These are phyloP conservation scores for Sycophila texana DNA, from an alignment of 2,888 invertebrate genomes.

Conservation along the genomic window DNA sequence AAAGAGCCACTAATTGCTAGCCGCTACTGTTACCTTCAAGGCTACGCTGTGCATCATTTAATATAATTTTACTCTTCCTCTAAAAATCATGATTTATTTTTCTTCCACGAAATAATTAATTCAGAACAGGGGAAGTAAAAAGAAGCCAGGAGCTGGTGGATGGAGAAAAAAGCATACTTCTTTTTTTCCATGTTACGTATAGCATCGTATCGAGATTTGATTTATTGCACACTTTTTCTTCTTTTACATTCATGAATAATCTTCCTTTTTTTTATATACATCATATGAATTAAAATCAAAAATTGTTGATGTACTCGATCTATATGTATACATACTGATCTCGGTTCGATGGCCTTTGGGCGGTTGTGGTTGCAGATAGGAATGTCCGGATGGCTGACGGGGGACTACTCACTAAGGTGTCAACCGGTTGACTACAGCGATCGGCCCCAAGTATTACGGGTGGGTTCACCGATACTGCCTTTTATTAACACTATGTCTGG, in stretches of 20 bases:
- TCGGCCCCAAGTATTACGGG: slow-evolving; percentile 93
- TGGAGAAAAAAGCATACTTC: too few species aligned
- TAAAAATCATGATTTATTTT: not conserved
- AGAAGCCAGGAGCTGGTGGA: too few species aligned
- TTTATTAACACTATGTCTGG: slow-evolving; percentile 30
- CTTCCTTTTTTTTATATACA: slow-evolving; percentile 10
- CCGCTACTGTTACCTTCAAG: slow-evolving; percentile 1
- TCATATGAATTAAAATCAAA: not conserved
- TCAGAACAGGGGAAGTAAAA: too few species aligned
- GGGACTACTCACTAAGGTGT: slow-evolving; percentile 96
- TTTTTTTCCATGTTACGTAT: too few species aligned
- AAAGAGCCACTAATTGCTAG: not conserved
- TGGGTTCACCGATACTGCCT: slow-evolving; percentile 78
- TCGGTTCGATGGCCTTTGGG: slow-evolving; percentile 56
- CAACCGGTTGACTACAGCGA: slow-evolving; percentile 97
- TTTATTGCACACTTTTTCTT: too few species aligned
- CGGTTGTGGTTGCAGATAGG: slow-evolving; percentile 85
- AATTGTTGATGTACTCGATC: not conserved
- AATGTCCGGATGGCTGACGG: slow-evolving; percentile 94
- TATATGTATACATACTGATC: slow-evolving; percentile 19
- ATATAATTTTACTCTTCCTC: not conserved
- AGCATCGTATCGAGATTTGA: too few species aligned
- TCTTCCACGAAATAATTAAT: not conserved
- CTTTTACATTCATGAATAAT: too few species aligned
- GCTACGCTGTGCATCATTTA: slow-evolving; percentile 28